Evolutionary conservation across 2,113 vertebrate species (phyloP), one percentile per base, ranked within the genome.

Genomic region (Podiceps cristatus): DNA sequence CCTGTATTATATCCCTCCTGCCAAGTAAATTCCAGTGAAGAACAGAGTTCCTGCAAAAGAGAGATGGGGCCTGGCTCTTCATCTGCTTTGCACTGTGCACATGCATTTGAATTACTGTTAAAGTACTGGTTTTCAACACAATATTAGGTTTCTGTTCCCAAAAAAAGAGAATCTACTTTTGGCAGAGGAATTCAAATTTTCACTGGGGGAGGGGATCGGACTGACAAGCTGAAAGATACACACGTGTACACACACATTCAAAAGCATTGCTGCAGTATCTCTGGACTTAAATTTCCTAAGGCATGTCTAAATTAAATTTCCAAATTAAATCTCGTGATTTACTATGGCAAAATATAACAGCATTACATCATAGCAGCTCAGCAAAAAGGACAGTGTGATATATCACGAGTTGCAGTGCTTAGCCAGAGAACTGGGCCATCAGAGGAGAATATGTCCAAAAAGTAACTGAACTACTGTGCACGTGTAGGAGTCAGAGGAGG

Each of bases 401-500:
- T 0, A 28, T 15, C 76, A 64, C 0, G 3, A 28, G 67, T 0
- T 47, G 42, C 59, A 31, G 42, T 2, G 15, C 69, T 73, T 17
- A 18, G 35, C 19, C 77, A 71, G 59, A 40, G 22, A 49, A 24
- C 17, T 13, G 67, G 56, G 15, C 52, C 45, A 5, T 8, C 11
- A 20, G 28, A 47, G 45, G 22, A 71, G 9, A 44, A 71, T 4
- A 18, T 8, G 25, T 3, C 69, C 42, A 9, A 62, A 55, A 74
- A 52, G 7, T 11, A 72, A 5, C 6, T 3, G 29, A 83, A 27
- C 29, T 37, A 18, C 60, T 28, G 23, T 1, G 9, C 29, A n/a
- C 10, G 0, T 2, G 17, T 2, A 20, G 23, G 33, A 58, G 42
- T 8, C 29, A 5, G 67, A 71, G 3, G 2, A 62, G 28, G 11